phyloP scores from a whole-genome alignment of 1,140 invertebrate genomes.

The Diachasmimorpha longicaudata region DNA sequence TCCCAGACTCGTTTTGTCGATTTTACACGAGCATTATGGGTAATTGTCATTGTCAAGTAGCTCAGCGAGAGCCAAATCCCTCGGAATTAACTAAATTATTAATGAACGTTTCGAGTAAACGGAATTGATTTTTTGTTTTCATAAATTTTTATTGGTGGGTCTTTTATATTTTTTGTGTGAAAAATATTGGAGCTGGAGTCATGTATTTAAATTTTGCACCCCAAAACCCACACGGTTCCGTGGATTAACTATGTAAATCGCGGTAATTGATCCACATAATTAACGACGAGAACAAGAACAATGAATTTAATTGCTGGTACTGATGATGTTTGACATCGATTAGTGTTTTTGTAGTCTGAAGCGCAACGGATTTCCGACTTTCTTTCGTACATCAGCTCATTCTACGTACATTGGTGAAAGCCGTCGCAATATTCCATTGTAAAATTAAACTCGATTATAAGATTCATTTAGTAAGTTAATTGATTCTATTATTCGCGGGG shows the following conservation, averaged over 20 bases:
- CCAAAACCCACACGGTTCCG: background rate
- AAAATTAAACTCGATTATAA: background rate
- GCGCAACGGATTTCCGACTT: constrained; percentile 16
- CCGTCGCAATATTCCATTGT: background rate
- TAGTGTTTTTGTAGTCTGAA: constrained; percentile 15
- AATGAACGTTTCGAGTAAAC: no score
- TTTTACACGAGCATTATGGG: background rate
- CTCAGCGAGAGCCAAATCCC: background rate
- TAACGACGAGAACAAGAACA: background rate
- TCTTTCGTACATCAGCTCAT: background rate
- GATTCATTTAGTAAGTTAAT: background rate
- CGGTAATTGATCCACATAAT: background rate
- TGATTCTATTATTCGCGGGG: background rate
- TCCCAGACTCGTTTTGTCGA: background rate
- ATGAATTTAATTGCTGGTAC: constrained; percentile 11
- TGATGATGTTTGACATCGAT: constrained; percentile 18
- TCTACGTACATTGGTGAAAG: constrained; percentile 8
- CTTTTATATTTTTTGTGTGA: no score
- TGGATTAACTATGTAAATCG: background rate
- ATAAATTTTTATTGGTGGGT: no score
- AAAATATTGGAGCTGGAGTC: no score
- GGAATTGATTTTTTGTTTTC: no score
- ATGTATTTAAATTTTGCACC: background rate
- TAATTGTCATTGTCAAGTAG: constrained; percentile 1
- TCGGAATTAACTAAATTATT: no score